Conservation (phyloP, 2,113 vertebrate genomes). For the Vidua chalybeata region DNA sequence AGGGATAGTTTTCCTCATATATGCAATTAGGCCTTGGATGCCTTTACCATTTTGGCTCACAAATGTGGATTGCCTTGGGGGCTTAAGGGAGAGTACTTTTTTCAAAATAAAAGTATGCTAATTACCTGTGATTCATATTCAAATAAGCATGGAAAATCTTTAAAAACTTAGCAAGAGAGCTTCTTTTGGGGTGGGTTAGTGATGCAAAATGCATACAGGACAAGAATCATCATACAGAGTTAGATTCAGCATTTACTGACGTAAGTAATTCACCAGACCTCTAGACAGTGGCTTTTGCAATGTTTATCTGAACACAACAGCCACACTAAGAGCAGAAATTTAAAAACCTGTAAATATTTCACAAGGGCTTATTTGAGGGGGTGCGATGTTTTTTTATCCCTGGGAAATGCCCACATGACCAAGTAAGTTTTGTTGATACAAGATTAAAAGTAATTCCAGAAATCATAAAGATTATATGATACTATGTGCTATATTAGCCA, state of each 20-base stretch:
- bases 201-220: background rate
- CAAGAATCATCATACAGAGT: background rate
- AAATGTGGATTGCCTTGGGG: fast-evolving
- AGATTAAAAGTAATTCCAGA: background rate
- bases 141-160: background rate
- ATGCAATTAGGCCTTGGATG: background rate
- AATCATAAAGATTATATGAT: background rate
- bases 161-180: background rate
- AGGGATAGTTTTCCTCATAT: fast-evolving
- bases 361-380: background rate
- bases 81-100: background rate
- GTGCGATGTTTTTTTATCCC: background rate
- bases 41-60: background rate
- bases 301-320: background rate
- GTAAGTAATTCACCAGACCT: background rate
- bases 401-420: background rate
- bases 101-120: background rate
- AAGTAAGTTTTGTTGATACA: background rate
- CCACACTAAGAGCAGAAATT: background rate
- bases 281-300: background rate
- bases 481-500: background rate
- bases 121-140: background rate
- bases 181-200: background rate
- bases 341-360: background rate
- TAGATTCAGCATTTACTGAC: background rate